phyloP scores from a whole-genome alignment of 2,113 vertebrate genomes.

The Damaliscus lunatus region DNA sequence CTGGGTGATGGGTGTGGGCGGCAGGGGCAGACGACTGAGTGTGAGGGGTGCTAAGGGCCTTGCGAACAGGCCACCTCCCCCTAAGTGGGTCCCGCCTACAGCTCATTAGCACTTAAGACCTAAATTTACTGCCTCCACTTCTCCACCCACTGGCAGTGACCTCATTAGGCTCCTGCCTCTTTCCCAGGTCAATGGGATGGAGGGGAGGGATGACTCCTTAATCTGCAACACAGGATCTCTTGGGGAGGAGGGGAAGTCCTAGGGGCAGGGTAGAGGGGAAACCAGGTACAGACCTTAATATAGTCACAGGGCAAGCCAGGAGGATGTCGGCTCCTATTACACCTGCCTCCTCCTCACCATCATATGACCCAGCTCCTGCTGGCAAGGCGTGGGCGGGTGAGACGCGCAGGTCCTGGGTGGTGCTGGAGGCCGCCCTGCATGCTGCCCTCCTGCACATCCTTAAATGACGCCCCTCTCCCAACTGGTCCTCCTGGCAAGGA shows the following conservation, averaged over 20 bases:
- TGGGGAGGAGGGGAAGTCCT: not conserved
- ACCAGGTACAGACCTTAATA: conserved; percentile 26
- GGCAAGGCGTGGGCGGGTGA: not conserved
- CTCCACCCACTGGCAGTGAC: not conserved
- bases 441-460: not conserved
- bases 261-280: not conserved
- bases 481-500: not conserved
- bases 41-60: not conserved
- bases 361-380: conserved; percentile 39
- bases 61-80: not conserved
- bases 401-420: not conserved
- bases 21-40: not conserved
- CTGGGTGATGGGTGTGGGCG: not conserved
- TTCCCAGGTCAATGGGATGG: not conserved
- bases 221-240: not conserved
- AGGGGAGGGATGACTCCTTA: not conserved
- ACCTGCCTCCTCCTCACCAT: conserved; percentile 2
- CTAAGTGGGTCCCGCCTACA: not conserved
- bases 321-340: conserved; percentile 14
- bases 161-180: conserved; percentile 20
- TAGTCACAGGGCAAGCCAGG: conserved; percentile 26
- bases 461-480: not conserved
- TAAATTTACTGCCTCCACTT: not conserved
- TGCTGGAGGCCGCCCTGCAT: not conserved
- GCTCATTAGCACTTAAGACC: conserved; percentile 31